Conservation (phyloP, 2,888 invertebrate species). For the Axea sp. region DNA sequence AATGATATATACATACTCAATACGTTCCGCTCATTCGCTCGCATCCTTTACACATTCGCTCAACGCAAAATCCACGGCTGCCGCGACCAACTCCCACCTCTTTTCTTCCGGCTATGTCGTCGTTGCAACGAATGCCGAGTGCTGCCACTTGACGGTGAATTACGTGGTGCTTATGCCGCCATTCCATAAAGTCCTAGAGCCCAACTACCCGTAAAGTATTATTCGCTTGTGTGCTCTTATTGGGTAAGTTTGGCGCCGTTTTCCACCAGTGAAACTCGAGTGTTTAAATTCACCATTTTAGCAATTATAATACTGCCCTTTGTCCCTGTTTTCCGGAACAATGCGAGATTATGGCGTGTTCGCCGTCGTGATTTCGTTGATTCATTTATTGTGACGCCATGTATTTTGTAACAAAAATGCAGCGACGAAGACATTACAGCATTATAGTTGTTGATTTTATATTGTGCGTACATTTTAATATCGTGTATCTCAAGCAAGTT, state of each 20-base stretch:
- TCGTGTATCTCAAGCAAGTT: too few relatives aligned
- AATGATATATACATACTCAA: slow-evolving; percentile 52
- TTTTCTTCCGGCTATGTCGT: slow-evolving; percentile 27
- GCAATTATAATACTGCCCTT: slow-evolving; percentile 56
- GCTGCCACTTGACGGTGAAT: slow-evolving; percentile 55
- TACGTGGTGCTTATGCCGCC: slow-evolving; percentile 54
- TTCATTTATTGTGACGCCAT: slow-evolving; percentile 28
- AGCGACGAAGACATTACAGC: slow-evolving; percentile 11
- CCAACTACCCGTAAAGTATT: slow-evolving; percentile 52
- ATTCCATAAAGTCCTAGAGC: slow-evolving; percentile 44
- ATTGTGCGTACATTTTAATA: too few relatives aligned
- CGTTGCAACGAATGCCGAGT: slow-evolving; percentile 47
- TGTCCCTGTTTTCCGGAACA: slow-evolving; percentile 29
- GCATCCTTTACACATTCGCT: slow-evolving; percentile 11
- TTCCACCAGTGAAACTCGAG: slow-evolving; percentile 48
- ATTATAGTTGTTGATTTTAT: slow-evolving; percentile 23
- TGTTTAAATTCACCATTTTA: slow-evolving; percentile 53
- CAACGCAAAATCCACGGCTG: slow-evolving; percentile 40
- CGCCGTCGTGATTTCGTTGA: slow-evolving; percentile 16
- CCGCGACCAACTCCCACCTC: slow-evolving; percentile 45
- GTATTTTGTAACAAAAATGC: slow-evolving; percentile 13
- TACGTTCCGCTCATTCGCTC: slow-evolving; percentile 30
- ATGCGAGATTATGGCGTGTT: slow-evolving; percentile 41
- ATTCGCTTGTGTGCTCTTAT: slow-evolving; percentile 49
- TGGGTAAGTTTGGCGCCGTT: slow-evolving; percentile 43